Base-by-base conservation (phyloP, 2,888 invertebrate species). In the Labia minor region DNA sequence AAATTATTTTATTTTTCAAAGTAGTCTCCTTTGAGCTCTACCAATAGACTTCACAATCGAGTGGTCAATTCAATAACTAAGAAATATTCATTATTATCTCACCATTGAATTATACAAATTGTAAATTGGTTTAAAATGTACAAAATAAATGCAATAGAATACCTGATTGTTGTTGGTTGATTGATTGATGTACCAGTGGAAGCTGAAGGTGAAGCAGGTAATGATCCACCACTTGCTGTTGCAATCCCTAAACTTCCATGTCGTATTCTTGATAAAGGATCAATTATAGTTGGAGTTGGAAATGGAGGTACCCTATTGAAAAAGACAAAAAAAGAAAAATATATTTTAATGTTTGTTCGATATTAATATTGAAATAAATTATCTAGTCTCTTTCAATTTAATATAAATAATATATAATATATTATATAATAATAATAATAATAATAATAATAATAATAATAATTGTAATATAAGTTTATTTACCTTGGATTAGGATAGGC, bases 401-500 rank as follows among this genome's bases (percentile, higher is more conserved):
- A 33, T 6, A 33, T 8, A 33, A 33, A 8, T 8, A 33, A 33
- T 33, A 33, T 33, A 33, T 33, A 33, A n/a, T n/a, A n/a, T n/a
- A n/a, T n/a, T n/a, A n/a, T n/a, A n/a, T n/a, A n/a, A n/a, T n/a
- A 33, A 6, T 33, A 11, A 11, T 8, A 8, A 33, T 33, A 33
- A 33, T 33, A 33, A 33, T 33, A 8, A 33, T 33, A 33, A 33
- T 33, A 11, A 33, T 8, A 33, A 33, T 33, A 8, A 33, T 49
- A 3, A 49, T 49, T 49, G 14, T n/a, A 49, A 49, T n/a, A n/a
- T n/a, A n/a, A 26, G n/a, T n/a, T n/a, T 49, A 49, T 11, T 49
- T n/a, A 49, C 49, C 49, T 49, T 10, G 77, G 1, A 75, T 72
- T 70, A 79, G 80, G 65, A 75, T 73, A 61, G 69, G 70, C 72